Conservation (phyloP, 2,888 invertebrate species). For the Masnerella sp. region DNA sequence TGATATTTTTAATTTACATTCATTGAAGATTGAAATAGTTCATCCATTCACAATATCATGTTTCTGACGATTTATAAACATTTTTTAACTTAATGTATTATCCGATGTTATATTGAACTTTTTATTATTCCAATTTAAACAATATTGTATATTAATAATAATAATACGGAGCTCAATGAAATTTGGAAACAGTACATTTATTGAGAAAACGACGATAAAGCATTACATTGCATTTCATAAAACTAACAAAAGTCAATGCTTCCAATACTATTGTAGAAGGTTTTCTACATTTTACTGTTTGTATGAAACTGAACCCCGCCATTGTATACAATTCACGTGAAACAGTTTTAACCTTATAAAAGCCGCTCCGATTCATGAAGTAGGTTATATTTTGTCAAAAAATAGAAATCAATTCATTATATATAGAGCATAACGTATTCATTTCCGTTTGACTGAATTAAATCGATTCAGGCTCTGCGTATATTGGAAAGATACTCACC, state of each 20-base stretch:
- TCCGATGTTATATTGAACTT: too few relatives aligned
- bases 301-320: conserved; percentile 27
- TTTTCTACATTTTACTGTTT: conserved; percentile 31
- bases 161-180: too few relatives aligned
- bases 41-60: too few relatives aligned
- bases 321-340: conserved; percentile 53
- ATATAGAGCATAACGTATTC: conserved; percentile 60
- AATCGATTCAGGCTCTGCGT: conserved; percentile 45
- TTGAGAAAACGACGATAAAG: background rate
- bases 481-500: conserved; percentile 29
- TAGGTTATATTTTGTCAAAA: conserved; percentile 61
- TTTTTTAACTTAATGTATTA: too few relatives aligned
- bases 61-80: too few relatives aligned
- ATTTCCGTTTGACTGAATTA: conserved; percentile 56
- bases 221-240: conserved; percentile 11
- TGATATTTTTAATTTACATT: too few relatives aligned
- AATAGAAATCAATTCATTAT: conserved; percentile 61
- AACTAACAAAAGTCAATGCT: conserved; percentile 27
- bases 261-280: conserved; percentile 17
- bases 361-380: conserved; percentile 54
- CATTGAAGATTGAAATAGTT: too few relatives aligned
- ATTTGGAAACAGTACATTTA: background rate
- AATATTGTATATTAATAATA: too few relatives aligned
- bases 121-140: too few relatives aligned
- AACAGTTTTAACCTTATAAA: conserved; percentile 56